Conservation (phyloP, 1,140 invertebrate genomes). For the Drosophila subobscura region DNA sequence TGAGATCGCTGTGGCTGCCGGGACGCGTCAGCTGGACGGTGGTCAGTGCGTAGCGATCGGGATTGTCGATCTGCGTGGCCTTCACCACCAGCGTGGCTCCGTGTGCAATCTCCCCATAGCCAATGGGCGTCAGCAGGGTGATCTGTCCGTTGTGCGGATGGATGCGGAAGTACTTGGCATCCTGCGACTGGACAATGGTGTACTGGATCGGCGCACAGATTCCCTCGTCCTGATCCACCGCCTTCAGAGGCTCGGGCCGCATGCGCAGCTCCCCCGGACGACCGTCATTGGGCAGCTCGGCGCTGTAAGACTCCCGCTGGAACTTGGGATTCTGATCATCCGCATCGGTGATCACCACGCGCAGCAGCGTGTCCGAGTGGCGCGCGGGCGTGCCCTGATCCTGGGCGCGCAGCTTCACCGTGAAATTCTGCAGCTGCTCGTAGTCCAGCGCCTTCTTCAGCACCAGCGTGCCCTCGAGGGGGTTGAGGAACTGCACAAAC, state of each 20-base stretch:
- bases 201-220: slow-evolving; percentile 89
- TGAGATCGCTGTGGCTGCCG: slow-evolving; percentile 82
- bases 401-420: slow-evolving; percentile 91
- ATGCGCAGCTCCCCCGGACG: slow-evolving; percentile 84
- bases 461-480: slow-evolving; percentile 93
- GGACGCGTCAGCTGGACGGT: slow-evolving; percentile 88
- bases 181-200: slow-evolving; percentile 85
- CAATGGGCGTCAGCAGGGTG: slow-evolving; percentile 85
- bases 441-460: slow-evolving; percentile 92
- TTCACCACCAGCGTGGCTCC: slow-evolving; percentile 89
- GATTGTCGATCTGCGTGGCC: slow-evolving; percentile 94
- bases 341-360: slow-evolving; percentile 93
- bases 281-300: slow-evolving; percentile 86
- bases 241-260: slow-evolving; percentile 86
- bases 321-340: slow-evolving; percentile 97
- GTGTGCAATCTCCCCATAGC: slow-evolving; percentile 86
- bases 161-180: slow-evolving; percentile 83
- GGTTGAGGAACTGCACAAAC: slow-evolving; percentile 92
- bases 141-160: slow-evolving; percentile 88
- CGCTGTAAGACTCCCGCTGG: slow-evolving; percentile 90
- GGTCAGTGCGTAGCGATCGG: slow-evolving; percentile 93
- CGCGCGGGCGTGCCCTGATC: slow-evolving; percentile 93
- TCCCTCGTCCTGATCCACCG: slow-evolving; percentile 89
- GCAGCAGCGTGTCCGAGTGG: slow-evolving; percentile 89
- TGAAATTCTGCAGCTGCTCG: slow-evolving; percentile 92